Conservation (phyloP, 2,797 vertebrate genomes). For the Tolypeutes matacus region DNA sequence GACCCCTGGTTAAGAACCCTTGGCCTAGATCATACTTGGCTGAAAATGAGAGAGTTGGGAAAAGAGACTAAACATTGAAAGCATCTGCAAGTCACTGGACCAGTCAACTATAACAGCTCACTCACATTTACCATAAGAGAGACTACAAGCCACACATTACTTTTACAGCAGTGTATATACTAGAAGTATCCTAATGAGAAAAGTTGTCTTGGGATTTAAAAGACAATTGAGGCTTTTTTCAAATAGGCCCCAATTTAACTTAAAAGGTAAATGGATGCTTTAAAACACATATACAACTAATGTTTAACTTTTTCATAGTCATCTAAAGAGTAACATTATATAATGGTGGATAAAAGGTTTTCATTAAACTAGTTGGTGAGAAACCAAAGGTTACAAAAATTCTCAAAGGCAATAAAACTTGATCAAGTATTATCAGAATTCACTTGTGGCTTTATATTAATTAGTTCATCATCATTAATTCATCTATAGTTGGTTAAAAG, state of each 20-base stretch:
- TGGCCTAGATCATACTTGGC: background rate
- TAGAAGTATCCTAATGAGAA: background rate
- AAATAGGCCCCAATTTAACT: background rate
- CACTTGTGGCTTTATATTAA: background rate
- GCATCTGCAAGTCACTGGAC: background rate
- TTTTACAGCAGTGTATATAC: background rate
- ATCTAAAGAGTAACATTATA: background rate
- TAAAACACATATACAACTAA: background rate
- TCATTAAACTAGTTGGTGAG: background rate
- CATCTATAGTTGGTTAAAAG: background rate
- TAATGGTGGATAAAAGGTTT: background rate
- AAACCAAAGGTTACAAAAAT: background rate
- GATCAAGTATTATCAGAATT: background rate
- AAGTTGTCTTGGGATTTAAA: background rate
- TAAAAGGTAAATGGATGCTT: background rate
- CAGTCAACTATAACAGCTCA: fast-evolving
- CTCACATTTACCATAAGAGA: fast-evolving
- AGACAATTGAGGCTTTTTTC: background rate
- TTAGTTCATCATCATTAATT: background rate
- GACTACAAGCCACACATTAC: fast-evolving
- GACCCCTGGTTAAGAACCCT: too few species aligned
- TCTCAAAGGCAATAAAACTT: background rate
- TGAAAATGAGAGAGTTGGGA: background rate
- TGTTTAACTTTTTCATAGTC: background rate
- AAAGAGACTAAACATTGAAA: background rate